Base-by-base conservation (phyloP, 2,888 invertebrate species). In the Pandemis corylana region DNA sequence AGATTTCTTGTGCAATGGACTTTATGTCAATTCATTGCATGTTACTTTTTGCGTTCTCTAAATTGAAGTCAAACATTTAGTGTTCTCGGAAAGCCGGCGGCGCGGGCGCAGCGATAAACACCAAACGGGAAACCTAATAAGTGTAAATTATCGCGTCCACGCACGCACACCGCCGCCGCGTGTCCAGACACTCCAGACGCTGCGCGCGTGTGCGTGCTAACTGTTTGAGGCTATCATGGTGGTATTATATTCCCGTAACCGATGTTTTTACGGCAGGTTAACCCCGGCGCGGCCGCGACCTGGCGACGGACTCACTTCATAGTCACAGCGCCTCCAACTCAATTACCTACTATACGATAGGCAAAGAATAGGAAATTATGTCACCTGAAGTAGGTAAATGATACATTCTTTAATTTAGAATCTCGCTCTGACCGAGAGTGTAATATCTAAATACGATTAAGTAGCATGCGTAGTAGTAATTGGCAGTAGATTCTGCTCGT, bases 101-200 rank as follows among this genome's bases (percentile, higher is more conserved):
- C 66, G 69, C 65, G 28, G 74, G 69, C 69, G 69, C 73, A 65
- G 71, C 71, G 59, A 59, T 69, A 74, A 72, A 65, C 74, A 15
- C 74, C 69, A 65, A 74, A 74, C 74, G 74, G 74, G 74, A 74
- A 74, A 74, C 69, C 74, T 74, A 74, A 74, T 74, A 70, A 73
- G 74, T 74, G 74, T 74, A 74, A 74, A 74, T 70, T 69, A 74
- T 65, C 73, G 68, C 68, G 62, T 46, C 56, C 69, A 56, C 73
- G 64, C 72, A 46, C 59, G 15, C 66, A 12, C 66, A 36, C 49
- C 28, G 7, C 10, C 56, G 56, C 20, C 28, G 13, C 59, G n/a
- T 15, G 66, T 41, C 51, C 53, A 13, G 49, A 36, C 62, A 13
- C 42, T 41, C 51, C 53, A 7, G 49, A 36, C 62, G 15, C 42